Evolutionary conservation across 2,888 invertebrate species (phyloP).

Genomic region (Hypena proboscidalis): DNA sequence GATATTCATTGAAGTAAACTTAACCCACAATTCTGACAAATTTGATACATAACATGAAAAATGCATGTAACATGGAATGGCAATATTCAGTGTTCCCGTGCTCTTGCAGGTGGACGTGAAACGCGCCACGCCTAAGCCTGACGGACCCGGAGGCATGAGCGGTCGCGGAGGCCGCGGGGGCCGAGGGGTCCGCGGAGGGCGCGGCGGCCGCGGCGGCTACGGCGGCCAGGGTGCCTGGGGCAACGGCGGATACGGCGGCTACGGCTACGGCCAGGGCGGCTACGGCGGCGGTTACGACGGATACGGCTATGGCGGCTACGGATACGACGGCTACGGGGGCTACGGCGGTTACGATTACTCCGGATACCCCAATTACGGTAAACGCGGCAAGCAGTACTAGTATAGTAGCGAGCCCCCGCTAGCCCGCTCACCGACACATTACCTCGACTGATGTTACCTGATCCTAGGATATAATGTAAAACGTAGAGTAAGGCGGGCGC

Average conservation of each 20-base stretch:
- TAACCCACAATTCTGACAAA: constrained; percentile 17
- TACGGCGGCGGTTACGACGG: constrained; percentile 91
- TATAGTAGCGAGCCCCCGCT: constrained; percentile 63
- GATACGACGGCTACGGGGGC: constrained; percentile 91
- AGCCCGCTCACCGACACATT: constrained; percentile 82
- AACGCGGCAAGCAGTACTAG: constrained; percentile 85
- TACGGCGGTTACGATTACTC: constrained; percentile 93
- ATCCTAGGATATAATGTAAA: constrained; percentile 73
- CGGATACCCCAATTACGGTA: constrained; percentile 94
- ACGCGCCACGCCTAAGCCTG: constrained; percentile 96
- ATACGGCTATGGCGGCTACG: constrained; percentile 90
- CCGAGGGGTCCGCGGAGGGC: constrained; percentile 88
- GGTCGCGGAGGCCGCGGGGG: constrained; percentile 88
- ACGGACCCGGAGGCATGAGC: constrained; percentile 88
- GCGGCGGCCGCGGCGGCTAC: constrained; percentile 89
- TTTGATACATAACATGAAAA: no score
- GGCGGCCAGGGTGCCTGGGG: constrained; percentile 88
- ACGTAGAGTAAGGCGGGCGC: constrained; percentile 77
- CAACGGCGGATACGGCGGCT: constrained; percentile 87
- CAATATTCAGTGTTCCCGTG: background rate
- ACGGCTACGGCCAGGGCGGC: constrained; percentile 89
- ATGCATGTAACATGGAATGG: background rate
- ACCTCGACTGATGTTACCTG: constrained; percentile 86
- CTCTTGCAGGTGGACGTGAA: constrained; percentile 93
- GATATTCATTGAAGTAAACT: constrained; percentile 25